These are phyloP conservation scores for Bothrops jararaca DNA, from an alignment of 2,113 vertebrate genomes.

Conservation along the genomic window DNA sequence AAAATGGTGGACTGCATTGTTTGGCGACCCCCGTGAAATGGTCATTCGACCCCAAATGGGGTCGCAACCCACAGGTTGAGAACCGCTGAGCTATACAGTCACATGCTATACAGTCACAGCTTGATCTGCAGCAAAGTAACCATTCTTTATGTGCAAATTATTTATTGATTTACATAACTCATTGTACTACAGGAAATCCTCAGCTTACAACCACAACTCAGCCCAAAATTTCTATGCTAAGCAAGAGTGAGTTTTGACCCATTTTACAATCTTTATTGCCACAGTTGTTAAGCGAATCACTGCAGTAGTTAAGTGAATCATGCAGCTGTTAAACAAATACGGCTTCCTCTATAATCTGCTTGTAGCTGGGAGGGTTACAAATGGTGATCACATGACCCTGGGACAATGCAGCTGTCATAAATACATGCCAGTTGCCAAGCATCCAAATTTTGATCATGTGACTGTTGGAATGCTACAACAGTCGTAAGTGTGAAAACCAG, in stretches of 20 bases:
- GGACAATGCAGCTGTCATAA: not conserved
- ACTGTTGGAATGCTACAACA: not conserved
- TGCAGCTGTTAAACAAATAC: not conserved
- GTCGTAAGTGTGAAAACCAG: too few species aligned
- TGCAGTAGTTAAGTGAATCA: not conserved
- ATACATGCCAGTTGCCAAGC: too few species aligned
- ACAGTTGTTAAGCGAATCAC: not conserved
- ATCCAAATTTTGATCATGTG: not conserved
- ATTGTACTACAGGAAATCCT: not conserved
- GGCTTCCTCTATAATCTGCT: not conserved
- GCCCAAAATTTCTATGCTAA: not conserved
- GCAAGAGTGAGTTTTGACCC: not conserved
- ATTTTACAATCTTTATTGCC: not conserved
- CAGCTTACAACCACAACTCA: not conserved
- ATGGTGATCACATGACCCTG: not conserved
- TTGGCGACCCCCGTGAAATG: too few species aligned
- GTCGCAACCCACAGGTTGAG: too few species aligned
- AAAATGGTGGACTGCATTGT: too few species aligned
- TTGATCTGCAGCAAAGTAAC: slow-evolving; percentile 37
- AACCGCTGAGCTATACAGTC: slow-evolving; percentile 36
- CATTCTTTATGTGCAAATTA: not conserved
- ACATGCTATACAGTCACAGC: slow-evolving; percentile 21
- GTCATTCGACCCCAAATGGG: too few species aligned
- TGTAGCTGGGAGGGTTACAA: not conserved
- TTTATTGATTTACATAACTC: not conserved